Evolutionary conservation across 1,140 invertebrate species (phyloP).

Genomic region (Chionoecetes opilio): DNA sequence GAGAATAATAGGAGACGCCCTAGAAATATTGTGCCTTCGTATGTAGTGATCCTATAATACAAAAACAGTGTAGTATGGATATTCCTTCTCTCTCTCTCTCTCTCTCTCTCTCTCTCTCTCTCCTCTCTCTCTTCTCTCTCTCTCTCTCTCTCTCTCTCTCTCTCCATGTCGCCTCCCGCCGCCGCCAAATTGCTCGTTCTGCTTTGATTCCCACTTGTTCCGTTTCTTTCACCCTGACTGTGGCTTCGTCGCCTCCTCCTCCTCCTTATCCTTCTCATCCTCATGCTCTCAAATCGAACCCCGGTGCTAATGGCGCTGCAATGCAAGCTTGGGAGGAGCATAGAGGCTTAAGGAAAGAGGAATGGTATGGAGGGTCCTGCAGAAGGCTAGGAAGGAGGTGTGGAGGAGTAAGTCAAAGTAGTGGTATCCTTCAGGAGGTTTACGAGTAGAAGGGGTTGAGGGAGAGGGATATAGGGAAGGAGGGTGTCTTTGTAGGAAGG

Average conservation of each 20-base stretch:
- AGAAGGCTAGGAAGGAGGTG: too few species aligned
- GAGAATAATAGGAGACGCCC: background rate
- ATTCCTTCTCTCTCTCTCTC: background rate
- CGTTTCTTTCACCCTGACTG: background rate
- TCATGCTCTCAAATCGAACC: background rate
- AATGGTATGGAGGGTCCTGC: background rate
- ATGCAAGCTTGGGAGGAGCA: background rate
- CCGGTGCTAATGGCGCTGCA: background rate
- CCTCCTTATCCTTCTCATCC: background rate
- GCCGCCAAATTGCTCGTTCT: background rate
- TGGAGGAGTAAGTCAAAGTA: too few species aligned
- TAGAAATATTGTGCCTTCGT: background rate
- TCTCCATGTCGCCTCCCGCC: background rate
- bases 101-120: slow-evolving; percentile 54
- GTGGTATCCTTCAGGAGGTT: too few species aligned
- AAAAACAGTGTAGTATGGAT: too few species aligned
- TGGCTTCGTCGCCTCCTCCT: background rate
- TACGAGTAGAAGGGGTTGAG: too few species aligned
- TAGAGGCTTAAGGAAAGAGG: background rate
- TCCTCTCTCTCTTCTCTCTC: slow-evolving; percentile 50
- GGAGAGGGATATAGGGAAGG: too few species aligned
- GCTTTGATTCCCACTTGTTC: slow-evolving; percentile 29
- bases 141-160: slow-evolving; percentile 59
- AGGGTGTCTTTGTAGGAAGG: too few species aligned
- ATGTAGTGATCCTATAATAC: too few species aligned